phyloP scores from a whole-genome alignment of 2,113 vertebrate species.

The Isichthys henryi region DNA sequence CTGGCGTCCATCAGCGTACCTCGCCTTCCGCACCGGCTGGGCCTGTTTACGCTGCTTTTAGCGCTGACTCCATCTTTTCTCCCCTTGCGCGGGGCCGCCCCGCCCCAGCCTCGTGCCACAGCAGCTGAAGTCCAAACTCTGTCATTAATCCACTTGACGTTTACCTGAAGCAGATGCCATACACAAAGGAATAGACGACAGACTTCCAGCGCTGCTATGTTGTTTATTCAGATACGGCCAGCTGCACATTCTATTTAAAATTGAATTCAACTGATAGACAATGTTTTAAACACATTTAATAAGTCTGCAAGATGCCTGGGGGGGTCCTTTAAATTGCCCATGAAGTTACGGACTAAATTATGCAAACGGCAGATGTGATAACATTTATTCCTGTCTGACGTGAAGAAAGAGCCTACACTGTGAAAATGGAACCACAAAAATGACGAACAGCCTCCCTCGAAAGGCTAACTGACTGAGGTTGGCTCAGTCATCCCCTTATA shows the following conservation, averaged over 20 bases:
- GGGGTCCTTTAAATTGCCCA: background rate
- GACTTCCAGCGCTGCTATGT: background rate
- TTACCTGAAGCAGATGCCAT: background rate
- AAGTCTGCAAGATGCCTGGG: background rate
- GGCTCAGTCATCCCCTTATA: background rate
- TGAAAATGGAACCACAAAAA: background rate
- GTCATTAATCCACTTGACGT: background rate
- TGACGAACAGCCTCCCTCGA: background rate
- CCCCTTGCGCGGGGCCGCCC: background rate
- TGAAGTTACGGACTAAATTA: slow-evolving; percentile 3
- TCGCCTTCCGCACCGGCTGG: background rate
- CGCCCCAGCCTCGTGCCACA: background rate
- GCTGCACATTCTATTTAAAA: background rate
- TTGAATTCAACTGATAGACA: background rate
- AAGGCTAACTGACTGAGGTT: background rate
- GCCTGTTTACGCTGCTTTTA: background rate
- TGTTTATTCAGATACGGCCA: background rate
- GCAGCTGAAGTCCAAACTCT: background rate
- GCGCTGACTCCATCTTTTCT: background rate
- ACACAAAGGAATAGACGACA: background rate
- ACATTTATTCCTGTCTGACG: background rate
- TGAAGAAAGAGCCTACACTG: background rate
- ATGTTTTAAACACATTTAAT: background rate
- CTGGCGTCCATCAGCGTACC: background rate
- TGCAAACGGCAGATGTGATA: background rate